Conservation (phyloP, 2,797 vertebrate genomes). For the Scolopax rusticola region DNA sequence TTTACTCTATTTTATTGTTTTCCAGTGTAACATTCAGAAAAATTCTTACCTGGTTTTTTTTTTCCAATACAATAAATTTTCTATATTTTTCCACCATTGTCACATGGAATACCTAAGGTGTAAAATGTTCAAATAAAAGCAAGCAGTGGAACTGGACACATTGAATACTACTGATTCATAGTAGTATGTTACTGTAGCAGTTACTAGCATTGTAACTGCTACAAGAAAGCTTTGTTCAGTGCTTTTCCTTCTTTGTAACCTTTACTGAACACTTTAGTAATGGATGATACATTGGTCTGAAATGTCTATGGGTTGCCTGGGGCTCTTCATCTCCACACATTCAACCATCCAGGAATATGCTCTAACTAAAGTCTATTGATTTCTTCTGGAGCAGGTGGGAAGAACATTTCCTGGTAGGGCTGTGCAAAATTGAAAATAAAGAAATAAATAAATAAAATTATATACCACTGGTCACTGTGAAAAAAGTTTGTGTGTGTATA, state of each 20-base stretch:
- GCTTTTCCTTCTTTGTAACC: neutral
- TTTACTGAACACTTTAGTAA: neutral
- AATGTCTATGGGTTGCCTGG: accelerated
- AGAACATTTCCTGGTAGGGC: neutral
- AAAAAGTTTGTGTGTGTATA: neutral
- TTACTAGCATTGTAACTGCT: neutral
- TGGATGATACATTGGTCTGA: neutral
- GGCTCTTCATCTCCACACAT: neutral
- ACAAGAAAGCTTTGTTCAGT: neutral
- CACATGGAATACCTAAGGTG: accelerated
- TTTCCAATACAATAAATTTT: neutral
- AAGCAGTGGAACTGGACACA: neutral
- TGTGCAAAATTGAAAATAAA: neutral
- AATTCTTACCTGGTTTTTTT: neutral
- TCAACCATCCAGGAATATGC: neutral
- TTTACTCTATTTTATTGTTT: neutral
- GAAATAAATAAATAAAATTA: neutral
- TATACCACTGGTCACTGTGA: neutral
- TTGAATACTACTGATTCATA: neutral
- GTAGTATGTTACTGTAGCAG: too few relatives aligned
- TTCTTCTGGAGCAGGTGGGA: neutral
- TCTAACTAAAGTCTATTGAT: neutral
- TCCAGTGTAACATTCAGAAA: neutral
- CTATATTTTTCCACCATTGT: neutral
- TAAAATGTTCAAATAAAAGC: neutral